Evolutionary conservation across 2,888 invertebrate species (phyloP).

Genomic region (Sialis fuliginosa): DNA sequence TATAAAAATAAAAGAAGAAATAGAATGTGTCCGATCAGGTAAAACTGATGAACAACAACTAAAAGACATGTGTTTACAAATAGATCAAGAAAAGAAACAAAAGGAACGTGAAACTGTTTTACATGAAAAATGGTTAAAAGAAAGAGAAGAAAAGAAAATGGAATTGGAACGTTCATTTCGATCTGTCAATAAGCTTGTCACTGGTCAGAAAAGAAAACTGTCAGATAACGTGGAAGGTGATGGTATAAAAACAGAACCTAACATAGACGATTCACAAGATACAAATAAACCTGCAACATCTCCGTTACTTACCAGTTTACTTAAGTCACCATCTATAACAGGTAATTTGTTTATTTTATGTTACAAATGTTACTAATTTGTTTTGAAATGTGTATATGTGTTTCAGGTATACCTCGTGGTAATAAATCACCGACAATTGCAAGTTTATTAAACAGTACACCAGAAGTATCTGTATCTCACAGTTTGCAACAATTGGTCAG

Average conservation of each 20-base stretch:
- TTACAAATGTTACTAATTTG: too few relatives aligned
- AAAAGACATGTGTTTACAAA: conserved; percentile 51
- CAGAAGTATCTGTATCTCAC: conserved; percentile 24
- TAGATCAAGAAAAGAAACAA: conserved; percentile 54
- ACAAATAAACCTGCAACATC: conserved; percentile 36
- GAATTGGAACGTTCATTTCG: conserved; percentile 42
- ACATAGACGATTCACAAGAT: conserved; percentile 8
- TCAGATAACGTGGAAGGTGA: conserved; percentile 19
- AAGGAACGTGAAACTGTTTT: conserved; percentile 47
- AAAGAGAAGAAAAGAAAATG: conserved; percentile 45
- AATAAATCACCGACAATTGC: conserved; percentile 31
- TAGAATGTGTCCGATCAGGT: conserved; percentile 35
- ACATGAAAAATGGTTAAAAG: conserved; percentile 41
- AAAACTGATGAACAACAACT: conserved; percentile 51
- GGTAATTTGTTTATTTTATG: conserved; percentile 10
- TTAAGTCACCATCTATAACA: conserved; percentile 49
- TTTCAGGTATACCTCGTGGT: conserved; percentile 22
- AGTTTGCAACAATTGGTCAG: conserved; percentile 33
- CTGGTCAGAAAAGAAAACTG: conserved; percentile 22
- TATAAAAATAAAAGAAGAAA: conserved; percentile 47
- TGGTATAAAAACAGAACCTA: conserved; percentile 11
- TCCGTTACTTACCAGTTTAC: conserved; percentile 63
- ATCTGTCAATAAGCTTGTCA: conserved; percentile 19
- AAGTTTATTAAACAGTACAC: conserved; percentile 28
- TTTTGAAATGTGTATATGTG: neutral